A percentile compares a stretch with the other conserved stretches of the same genome.
Evolutionary conservation across 2,888 invertebrate genomes (phyloP).

Genomic region (Pammene fasciana): DNA sequence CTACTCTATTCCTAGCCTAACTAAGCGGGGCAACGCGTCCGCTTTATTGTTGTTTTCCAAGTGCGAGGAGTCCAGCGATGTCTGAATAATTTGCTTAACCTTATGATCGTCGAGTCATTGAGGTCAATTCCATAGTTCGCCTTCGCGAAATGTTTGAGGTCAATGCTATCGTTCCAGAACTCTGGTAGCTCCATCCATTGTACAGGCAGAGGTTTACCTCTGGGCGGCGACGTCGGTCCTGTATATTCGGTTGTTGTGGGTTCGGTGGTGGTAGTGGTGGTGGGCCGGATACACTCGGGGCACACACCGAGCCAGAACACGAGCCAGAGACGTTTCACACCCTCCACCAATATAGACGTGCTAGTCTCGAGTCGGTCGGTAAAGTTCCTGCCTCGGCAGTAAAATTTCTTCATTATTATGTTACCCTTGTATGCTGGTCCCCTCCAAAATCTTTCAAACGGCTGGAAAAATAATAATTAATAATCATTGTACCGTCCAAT

Average conservation of each 20-base stretch:
- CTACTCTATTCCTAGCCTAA: no score
- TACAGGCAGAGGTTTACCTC: no score
- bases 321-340: background rate
- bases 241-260: background rate
- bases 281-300: background rate
- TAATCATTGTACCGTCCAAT: background rate
- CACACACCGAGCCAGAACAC: background rate
- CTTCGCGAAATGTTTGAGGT: no score
- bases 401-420: background rate
- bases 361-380: accelerated
- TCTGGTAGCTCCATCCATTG: no score
- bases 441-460: background rate
- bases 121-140: no score
- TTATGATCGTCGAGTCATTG: no score
- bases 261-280: background rate
- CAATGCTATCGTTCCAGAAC: no score
- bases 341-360: background rate
- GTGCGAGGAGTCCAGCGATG: no score
- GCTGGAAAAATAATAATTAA: background rate
- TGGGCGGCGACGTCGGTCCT: no score
- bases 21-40: no score
- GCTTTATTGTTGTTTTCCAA: no score
- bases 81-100: no score
- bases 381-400: background rate
- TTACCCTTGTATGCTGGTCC: background rate